Percentiles rank a stretch among this genome's conserved stretches.
These are phyloP conservation scores for Cheilosia pagana DNA, from an alignment of 2,888 invertebrate genomes.

Conservation along the genomic window DNA sequence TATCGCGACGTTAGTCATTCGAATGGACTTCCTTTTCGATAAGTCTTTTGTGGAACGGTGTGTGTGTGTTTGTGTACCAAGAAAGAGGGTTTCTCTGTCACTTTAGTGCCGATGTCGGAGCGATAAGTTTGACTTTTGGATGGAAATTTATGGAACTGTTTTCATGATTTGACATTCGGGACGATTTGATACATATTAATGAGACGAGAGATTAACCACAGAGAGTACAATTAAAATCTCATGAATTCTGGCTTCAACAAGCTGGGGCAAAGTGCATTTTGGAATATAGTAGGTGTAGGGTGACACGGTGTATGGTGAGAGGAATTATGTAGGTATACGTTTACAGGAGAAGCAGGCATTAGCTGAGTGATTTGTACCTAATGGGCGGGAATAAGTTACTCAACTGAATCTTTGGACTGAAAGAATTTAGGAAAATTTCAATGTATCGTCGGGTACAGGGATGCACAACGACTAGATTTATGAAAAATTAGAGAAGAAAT, in stretches of 20 bases:
- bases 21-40: slow-evolving; percentile 39
- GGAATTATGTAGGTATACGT: background rate
- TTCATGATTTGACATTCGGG: slow-evolving; percentile 43
- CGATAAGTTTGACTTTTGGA: slow-evolving; percentile 26
- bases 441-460: too few species aligned
- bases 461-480: too few species aligned
- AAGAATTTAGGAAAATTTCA: too few species aligned
- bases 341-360: too few species aligned
- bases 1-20: slow-evolving; percentile 40
- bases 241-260: slow-evolving; percentile 6
- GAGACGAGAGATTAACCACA: slow-evolving; percentile 8
- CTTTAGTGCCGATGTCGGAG: slow-evolving; percentile 9
- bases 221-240: slow-evolving; percentile 18
- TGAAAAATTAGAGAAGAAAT: too few species aligned
- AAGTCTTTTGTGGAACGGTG: background rate
- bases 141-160: slow-evolving; percentile 48
- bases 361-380: too few species aligned
- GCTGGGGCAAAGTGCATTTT: background rate
- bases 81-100: slow-evolving; percentile 34
- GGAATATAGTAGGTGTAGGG: background rate
- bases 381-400: too few species aligned
- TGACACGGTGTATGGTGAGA: background rate
- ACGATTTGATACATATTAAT: slow-evolving; percentile 29
- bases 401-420: too few species aligned
- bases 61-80: background rate